These are phyloP conservation scores for Xylocopa sonorina DNA, from an alignment of 1,140 invertebrate genomes.

Conservation along the genomic window DNA sequence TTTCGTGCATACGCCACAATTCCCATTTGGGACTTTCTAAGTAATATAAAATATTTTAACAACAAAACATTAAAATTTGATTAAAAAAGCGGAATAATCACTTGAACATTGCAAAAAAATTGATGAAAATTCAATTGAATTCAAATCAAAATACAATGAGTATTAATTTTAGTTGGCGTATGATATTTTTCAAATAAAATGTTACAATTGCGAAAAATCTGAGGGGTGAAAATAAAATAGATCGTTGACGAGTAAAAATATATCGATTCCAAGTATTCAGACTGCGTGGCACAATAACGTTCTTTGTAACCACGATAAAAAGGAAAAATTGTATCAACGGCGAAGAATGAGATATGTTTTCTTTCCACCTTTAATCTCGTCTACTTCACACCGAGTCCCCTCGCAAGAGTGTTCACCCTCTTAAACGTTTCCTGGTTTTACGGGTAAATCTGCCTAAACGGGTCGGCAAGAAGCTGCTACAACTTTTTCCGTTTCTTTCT, in stretches of 20 bases:
- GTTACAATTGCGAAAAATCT: neutral
- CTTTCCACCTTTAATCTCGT: constrained; percentile 55
- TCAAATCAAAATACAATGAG: too few species aligned
- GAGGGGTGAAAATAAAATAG: neutral
- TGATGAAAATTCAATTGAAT: too few species aligned
- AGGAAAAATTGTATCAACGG: constrained; percentile 46
- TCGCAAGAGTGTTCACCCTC: constrained; percentile 57
- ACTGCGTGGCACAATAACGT: constrained; percentile 35
- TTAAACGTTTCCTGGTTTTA: constrained; percentile 67
- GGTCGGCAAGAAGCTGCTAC: constrained; percentile 33
- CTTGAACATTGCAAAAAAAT: too few species aligned
- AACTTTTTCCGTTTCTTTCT: constrained; percentile 47
- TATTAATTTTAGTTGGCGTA: too few species aligned
- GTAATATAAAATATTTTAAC: too few species aligned
- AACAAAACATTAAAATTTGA: too few species aligned
- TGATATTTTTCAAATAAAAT: too few species aligned
- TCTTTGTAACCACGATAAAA: constrained; percentile 20
- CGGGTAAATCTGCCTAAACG: constrained; percentile 68
- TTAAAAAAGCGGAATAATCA: too few species aligned
- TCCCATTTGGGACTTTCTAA: too few species aligned
- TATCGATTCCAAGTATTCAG: constrained; percentile 44
- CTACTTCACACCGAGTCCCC: constrained; percentile 52
- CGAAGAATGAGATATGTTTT: constrained; percentile 13
- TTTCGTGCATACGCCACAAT: too few species aligned
- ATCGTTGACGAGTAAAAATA: constrained; percentile 46